These are phyloP conservation scores for Staurois parvus DNA, from an alignment of 2,797 vertebrate genomes.

Conservation along the genomic window DNA sequence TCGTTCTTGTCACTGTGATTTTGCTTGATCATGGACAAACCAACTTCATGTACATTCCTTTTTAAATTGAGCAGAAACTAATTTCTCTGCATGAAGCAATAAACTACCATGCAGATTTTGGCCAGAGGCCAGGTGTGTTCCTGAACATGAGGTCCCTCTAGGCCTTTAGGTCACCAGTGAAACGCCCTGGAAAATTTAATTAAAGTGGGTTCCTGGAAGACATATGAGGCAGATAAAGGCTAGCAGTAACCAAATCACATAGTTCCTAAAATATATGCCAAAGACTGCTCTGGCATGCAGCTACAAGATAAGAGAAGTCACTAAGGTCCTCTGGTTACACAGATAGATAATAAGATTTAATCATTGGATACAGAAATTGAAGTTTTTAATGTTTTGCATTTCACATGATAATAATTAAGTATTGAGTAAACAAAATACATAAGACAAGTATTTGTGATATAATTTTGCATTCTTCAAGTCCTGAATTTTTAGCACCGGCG, in stretches of 20 bases:
- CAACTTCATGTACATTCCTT: slow-evolving; percentile 61
- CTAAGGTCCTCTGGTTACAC: background rate
- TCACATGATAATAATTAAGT: background rate
- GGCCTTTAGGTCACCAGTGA: slow-evolving; percentile 66
- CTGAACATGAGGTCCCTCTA: slow-evolving; percentile 59
- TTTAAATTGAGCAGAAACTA: slow-evolving; percentile 71
- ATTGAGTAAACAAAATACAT: background rate
- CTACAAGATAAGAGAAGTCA: background rate
- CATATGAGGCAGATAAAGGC: slow-evolving; percentile 40
- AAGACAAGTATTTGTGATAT: no score
- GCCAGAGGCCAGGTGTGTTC: slow-evolving; percentile 63
- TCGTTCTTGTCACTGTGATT: background rate
- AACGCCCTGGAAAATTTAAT: slow-evolving; percentile 68
- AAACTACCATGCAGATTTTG: slow-evolving; percentile 64
- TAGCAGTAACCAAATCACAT: slow-evolving; percentile 42
- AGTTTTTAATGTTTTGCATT: background rate
- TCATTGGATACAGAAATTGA: background rate
- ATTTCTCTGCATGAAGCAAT: slow-evolving; percentile 69
- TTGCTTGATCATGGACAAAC: slow-evolving; percentile 43
- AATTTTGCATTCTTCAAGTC: no score
- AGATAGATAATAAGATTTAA: background rate
- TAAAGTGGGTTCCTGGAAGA: slow-evolving; percentile 70
- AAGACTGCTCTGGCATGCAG: slow-evolving; percentile 8
- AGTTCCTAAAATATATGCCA: slow-evolving; percentile 46
- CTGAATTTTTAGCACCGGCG: no score